Base-by-base conservation (phyloP, 2,888 invertebrate species). In the Augochlorella aurata region DNA sequence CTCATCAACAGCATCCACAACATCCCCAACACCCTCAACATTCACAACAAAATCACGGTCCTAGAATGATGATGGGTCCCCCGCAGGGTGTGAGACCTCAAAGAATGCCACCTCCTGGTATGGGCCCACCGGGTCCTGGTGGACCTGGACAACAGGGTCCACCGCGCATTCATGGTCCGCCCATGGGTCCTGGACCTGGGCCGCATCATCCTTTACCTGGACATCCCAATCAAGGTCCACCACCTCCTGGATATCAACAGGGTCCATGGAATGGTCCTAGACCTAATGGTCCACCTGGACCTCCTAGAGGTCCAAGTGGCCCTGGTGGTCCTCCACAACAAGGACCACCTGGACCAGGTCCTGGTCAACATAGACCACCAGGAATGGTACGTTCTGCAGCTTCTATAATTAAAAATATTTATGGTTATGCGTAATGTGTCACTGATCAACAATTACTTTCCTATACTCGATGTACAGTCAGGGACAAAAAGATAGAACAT, bases 261-360 rank as follows among this genome's bases (percentile, higher is more conserved):
- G 93, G 93, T 5, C 95, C 95, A 65, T 95, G 95, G 95, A 95
- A 95, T 87, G 95, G 95, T 1, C 95, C 95, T 0, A 92, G 95
- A 84, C 95, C 95, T 0, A 95, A 95, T 87, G 95, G 95, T 4
- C 95, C 95, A 67, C 94, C 94, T 29, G 94, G 94, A 70, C 94
- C 94, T 45, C 95, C 95, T 8, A 92, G 94, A 82, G 94, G 94
- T 49, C 94, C 94, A 4, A 94, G 95, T 47, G 95, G 95, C 49
- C 95, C 95, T 18, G 94, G 95, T 54, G 96, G 95, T 81, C 96
- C 96, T 68, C 95, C 95, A 3, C 95, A 95, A 88, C 94, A 95
- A 90, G 95, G 95, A 16, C 95, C 95, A 63, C 95, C 95, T 12
- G 94, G 94, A 77, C 94, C 94, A 65, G 92, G 93, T 47, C 93